Evolutionary conservation across 2,888 invertebrate species (phyloP).

Genomic region (Sepiola atlantica): DNA sequence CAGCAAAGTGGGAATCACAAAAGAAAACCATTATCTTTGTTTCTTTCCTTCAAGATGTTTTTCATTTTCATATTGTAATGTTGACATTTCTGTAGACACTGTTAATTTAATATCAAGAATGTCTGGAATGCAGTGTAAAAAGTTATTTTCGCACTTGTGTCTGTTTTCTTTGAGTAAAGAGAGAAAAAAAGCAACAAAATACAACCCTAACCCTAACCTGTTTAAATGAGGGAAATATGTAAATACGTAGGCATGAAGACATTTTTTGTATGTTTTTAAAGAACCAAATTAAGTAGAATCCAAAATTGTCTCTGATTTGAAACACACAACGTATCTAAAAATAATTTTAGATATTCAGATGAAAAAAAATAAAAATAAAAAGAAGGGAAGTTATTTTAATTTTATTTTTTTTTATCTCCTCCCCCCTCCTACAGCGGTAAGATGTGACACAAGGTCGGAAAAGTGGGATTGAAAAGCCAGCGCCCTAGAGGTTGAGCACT

Average conservation of each 20-base stretch:
- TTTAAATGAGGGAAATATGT: too few species aligned
- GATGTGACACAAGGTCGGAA: too few species aligned
- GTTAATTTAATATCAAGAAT: slow-evolving; percentile 21
- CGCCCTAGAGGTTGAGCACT: too few species aligned
- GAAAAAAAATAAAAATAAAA: not conserved
- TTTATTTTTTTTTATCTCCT: too few species aligned
- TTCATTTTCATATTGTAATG: not conserved
- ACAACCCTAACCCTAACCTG: too few species aligned
- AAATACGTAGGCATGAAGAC: too few species aligned
- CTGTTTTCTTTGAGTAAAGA: not conserved
- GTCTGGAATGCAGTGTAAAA: not conserved
- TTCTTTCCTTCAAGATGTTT: not conserved
- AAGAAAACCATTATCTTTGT: not conserved
- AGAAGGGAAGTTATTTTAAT: too few species aligned
- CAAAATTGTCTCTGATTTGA: not conserved
- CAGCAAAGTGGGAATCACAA: not conserved
- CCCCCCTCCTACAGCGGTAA: too few species aligned
- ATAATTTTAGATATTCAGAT: not conserved
- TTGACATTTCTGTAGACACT: slow-evolving; percentile 32
- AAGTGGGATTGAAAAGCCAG: too few species aligned
- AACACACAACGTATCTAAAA: not conserved
- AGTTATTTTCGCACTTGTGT: not conserved
- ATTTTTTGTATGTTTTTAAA: too few species aligned
- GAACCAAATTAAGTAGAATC: not conserved
- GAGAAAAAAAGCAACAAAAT: not conserved